Evolutionary conservation across 2,888 invertebrate genomes (phyloP).

Genomic region (Papilio demoleus): DNA sequence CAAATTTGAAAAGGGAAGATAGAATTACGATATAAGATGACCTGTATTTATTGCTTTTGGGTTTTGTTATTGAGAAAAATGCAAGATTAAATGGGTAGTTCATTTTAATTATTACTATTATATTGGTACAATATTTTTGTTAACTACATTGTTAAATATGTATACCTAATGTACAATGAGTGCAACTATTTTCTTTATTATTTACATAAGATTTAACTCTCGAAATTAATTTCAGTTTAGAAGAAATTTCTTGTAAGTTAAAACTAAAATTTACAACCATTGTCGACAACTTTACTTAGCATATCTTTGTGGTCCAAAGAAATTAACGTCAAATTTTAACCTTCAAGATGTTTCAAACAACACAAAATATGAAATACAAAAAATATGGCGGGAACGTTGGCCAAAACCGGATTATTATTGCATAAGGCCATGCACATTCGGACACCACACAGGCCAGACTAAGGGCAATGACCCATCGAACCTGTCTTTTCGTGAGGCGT

Average conservation of each 20-base stretch:
- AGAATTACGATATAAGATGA: too few species aligned
- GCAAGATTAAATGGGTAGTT: background rate
- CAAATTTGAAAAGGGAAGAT: too few species aligned
- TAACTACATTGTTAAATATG: too few species aligned
- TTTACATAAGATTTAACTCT: too few species aligned
- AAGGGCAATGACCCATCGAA: constrained; percentile 66
- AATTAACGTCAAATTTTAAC: background rate
- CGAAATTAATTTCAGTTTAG: too few species aligned
- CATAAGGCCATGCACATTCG: constrained; percentile 67
- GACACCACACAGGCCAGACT: constrained; percentile 56
- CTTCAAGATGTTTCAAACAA: constrained; percentile 25
- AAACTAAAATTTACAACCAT: too few species aligned
- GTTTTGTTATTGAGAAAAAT: too few species aligned
- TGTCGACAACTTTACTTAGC: background rate
- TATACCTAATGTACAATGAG: too few species aligned
- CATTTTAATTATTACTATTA: background rate
- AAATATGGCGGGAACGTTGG: constrained; percentile 43
- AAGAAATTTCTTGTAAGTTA: too few species aligned
- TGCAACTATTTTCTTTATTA: too few species aligned
- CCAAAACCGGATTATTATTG: constrained; percentile 69
- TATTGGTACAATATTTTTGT: too few species aligned
- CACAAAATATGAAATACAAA: constrained; percentile 46
- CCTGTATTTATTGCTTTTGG: too few species aligned
- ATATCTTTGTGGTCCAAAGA: background rate
- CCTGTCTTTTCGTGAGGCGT: constrained; percentile 62